Conservation (phyloP, 2,797 vertebrate genomes). For the Eurystomus glaucurus region DNA sequence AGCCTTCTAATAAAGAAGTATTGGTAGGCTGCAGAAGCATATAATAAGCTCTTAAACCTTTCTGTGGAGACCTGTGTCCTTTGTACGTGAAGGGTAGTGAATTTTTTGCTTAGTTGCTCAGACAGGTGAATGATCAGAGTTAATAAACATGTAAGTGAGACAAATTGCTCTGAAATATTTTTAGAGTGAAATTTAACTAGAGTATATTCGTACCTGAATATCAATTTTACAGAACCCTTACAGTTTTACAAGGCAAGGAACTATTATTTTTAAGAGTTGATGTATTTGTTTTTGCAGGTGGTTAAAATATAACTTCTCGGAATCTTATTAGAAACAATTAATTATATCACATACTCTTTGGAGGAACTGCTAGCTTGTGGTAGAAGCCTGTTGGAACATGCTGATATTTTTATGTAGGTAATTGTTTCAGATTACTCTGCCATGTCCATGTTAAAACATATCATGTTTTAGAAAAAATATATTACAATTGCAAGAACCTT, state of each 20-base stretch:
- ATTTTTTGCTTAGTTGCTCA: conserved; percentile 38
- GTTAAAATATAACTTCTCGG: conserved; percentile 63
- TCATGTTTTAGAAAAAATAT: neutral
- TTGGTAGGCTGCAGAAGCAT: neutral
- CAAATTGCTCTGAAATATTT: conserved; percentile 73
- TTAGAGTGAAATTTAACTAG: conserved; percentile 51
- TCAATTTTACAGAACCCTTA: conserved; percentile 29
- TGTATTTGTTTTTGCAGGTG: conserved; percentile 70
- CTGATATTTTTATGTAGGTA: conserved; percentile 17
- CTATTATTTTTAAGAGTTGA: conserved; percentile 55
- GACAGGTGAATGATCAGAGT: conserved; percentile 41
- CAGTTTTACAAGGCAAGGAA: conserved; percentile 22
- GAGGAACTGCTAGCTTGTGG: neutral
- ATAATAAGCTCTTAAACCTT: neutral
- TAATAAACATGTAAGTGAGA: conserved; percentile 58
- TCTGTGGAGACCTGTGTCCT: neutral
- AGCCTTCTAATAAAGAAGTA: conserved; percentile 19
- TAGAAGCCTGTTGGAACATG: conserved; percentile 29
- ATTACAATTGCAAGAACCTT: neutral
- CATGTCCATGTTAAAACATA: neutral
- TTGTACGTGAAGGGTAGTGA: neutral
- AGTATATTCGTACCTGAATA: conserved; percentile 52
- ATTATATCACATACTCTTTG: conserved; percentile 46
- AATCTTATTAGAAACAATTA: conserved; percentile 54
- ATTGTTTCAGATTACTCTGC: conserved; percentile 24